Conservation (phyloP, 2,113 vertebrate genomes). For the Channa argus region DNA sequence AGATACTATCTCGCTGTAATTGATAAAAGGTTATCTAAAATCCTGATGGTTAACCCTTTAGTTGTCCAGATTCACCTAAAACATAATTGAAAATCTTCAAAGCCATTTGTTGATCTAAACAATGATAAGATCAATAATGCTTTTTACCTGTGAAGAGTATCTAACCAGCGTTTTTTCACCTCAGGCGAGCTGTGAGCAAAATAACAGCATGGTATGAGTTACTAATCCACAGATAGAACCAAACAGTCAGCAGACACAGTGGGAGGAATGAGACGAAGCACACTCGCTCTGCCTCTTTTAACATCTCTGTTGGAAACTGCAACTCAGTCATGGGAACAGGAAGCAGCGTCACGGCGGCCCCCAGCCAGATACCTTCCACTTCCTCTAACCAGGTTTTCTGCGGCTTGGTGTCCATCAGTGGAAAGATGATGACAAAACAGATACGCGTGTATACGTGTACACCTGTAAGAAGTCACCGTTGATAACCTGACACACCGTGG, state of each 20-base stretch:
- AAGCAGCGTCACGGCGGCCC: constrained; percentile 88
- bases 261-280: constrained; percentile 62
- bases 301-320: constrained; percentile 83
- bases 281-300: constrained; percentile 73
- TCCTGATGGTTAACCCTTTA: not conserved
- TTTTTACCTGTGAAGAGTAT: constrained; percentile 87
- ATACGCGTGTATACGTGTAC: not conserved
- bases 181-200: constrained; percentile 79
- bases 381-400: constrained; percentile 82
- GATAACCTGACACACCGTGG: not conserved
- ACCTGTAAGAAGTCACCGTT: constrained; percentile 15
- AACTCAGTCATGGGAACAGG: constrained; percentile 84
- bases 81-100: not conserved
- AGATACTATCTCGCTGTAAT: not conserved
- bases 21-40: not conserved
- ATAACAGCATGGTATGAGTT: constrained; percentile 82
- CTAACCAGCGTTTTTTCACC: constrained; percentile 86
- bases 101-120: not conserved
- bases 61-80: not conserved
- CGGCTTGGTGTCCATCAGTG: constrained; percentile 49
- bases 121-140: no score
- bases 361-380: constrained; percentile 77
- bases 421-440: constrained; percentile 62
- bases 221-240: constrained; percentile 71
- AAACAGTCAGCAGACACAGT: not conserved